Conservation (phyloP, 2,888 invertebrate genomes). For the Platynereis dumerilii region DNA sequence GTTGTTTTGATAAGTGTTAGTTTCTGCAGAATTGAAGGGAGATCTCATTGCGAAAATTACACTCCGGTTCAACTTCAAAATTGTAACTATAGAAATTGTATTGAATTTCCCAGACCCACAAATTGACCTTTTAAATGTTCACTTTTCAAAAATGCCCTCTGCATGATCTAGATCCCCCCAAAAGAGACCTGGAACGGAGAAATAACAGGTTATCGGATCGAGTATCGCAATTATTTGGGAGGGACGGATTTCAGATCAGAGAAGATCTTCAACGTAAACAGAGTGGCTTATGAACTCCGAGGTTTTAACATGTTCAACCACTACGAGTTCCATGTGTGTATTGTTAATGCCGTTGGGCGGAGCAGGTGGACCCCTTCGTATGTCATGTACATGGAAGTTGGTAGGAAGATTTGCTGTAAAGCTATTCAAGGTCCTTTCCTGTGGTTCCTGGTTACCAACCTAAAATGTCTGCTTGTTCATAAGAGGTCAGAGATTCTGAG, state of each 20-base stretch:
- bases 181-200: constrained; percentile 95
- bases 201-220: constrained; percentile 50
- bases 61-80: too few relatives aligned
- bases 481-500: too few relatives aligned
- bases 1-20: too few relatives aligned
- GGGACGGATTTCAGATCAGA: constrained; percentile 29
- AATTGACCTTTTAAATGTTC: too few relatives aligned
- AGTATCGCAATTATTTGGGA: constrained; percentile 41
- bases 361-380: constrained; percentile 72
- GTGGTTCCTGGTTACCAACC: not conserved
- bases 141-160: too few relatives aligned
- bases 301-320: constrained; percentile 37
- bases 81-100: too few relatives aligned
- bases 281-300: constrained; percentile 16
- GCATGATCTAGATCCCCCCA: constrained; percentile 77
- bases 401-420: constrained; percentile 32
- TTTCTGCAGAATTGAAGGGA: too few relatives aligned
- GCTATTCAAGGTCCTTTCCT: not conserved
- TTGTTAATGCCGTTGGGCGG: constrained; percentile 90
- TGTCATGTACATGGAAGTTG: constrained; percentile 45
- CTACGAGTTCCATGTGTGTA: constrained; percentile 91
- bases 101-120: too few relatives aligned
- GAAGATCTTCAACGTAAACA: constrained; percentile 31
- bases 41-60: too few relatives aligned
- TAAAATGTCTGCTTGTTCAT: too few relatives aligned